A percentile compares a stretch with the other conserved stretches of the same genome.
Evolutionary conservation across 2,113 vertebrate species (phyloP).

Genomic region (Pollimyrus isidori): DNA sequence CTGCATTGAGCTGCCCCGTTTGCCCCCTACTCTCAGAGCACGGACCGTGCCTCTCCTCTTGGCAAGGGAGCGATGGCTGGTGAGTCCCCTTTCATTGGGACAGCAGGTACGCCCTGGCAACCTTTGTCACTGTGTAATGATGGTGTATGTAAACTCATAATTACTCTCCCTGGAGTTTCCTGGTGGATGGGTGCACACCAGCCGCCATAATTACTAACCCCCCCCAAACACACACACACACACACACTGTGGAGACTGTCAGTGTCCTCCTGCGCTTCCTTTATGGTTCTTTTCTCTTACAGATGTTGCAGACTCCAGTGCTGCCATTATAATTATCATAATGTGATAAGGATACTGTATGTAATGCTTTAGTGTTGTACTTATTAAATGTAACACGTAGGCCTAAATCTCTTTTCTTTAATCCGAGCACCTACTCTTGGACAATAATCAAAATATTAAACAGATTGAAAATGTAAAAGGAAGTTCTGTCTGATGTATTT

Average conservation of each 20-base stretch:
- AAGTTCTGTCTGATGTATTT: not conserved
- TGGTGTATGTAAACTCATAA: not conserved
- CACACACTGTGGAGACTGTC: not conserved
- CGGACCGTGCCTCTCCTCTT: not conserved
- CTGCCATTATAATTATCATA: not conserved
- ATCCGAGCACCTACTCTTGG: not conserved
- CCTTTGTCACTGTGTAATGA: not conserved
- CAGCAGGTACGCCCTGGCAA: not conserved
- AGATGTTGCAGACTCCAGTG: not conserved
- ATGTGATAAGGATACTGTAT: not conserved
- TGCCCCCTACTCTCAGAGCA: not conserved
- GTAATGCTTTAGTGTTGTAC: not conserved
- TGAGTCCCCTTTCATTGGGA: not conserved
- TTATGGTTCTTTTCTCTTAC: not conserved
- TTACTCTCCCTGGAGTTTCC: not conserved
- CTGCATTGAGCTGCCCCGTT: not conserved
- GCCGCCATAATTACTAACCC: not conserved
- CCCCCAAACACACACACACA: not conserved
- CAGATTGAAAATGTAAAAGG: not conserved
- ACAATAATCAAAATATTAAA: not conserved
- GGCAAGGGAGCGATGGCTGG: not conserved
- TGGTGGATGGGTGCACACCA: not conserved
- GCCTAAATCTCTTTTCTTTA: not conserved
- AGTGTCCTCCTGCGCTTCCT: not conserved
- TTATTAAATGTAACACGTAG: not conserved